Evolutionary conservation across 2,797 vertebrate genomes (phyloP).

Genomic region (Gobio occitaniae): DNA sequence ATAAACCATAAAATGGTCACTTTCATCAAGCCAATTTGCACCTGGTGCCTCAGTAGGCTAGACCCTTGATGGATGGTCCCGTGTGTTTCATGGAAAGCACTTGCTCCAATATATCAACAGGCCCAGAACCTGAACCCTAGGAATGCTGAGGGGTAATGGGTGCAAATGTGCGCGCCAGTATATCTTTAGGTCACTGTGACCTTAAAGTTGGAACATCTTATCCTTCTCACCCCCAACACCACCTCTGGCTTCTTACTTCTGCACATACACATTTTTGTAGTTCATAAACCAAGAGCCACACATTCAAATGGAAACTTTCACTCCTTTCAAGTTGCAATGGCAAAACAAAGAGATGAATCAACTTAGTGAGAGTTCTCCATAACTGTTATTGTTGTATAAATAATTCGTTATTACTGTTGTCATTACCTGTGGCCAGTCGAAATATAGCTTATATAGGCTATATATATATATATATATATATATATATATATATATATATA

Average conservation of each 20-base stretch:
- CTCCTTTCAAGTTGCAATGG: neutral
- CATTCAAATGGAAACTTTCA: neutral
- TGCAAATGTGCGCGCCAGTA: conserved; percentile 12
- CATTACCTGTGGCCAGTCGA: neutral
- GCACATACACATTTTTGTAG: neutral
- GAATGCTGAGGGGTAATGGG: conserved; percentile 60
- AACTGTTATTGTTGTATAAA: neutral
- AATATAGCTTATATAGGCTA: neutral
- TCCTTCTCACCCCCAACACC: conserved; percentile 25
- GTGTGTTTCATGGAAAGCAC: conserved; percentile 39
- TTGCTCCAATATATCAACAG: conserved; percentile 13
- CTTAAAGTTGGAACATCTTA: conserved; percentile 51
- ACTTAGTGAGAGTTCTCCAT: neutral
- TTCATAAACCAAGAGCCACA: neutral
- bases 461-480: no score
- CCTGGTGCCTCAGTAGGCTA: neutral
- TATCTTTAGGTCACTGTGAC: conserved; percentile 40
- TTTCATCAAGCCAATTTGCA: neutral
- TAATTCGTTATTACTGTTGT: neutral
- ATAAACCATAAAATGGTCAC: neutral
- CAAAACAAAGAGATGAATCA: neutral
- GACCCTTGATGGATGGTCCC: conserved; percentile 46
- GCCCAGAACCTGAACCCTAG: conserved; percentile 55
- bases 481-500: no score
- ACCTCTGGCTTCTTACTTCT: neutral